These are phyloP conservation scores for Eristalinus sepulchralis DNA, from an alignment of 2,888 invertebrate genomes.

Conservation along the genomic window DNA sequence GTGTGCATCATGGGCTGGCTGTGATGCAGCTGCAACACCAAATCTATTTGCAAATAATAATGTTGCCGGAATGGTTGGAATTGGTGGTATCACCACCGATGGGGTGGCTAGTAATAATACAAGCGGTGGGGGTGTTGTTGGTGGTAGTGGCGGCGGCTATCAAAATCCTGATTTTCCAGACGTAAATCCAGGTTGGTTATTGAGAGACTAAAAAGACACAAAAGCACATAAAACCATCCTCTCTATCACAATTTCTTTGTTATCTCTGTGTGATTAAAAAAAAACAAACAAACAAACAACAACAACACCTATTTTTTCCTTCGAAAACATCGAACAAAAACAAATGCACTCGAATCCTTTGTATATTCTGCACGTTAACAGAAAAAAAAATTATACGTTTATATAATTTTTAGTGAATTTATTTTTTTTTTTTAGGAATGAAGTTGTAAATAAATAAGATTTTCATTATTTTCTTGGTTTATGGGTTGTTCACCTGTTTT, in stretches of 20 bases:
- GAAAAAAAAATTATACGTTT: neutral
- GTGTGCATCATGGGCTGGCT: conserved; percentile 87
- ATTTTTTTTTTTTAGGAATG: neutral
- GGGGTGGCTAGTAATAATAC: conserved; percentile 72
- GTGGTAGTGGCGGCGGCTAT: conserved; percentile 72
- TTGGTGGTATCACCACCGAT: conserved; percentile 33
- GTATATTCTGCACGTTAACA: neutral
- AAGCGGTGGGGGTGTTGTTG: conserved; percentile 47
- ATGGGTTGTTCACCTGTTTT: neutral
- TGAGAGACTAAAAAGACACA: conserved; percentile 25
- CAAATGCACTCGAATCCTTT: neutral
- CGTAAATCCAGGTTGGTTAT: conserved; percentile 83
- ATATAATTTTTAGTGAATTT: neutral
- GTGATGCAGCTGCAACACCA: conserved; percentile 78
- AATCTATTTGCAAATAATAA: conserved; percentile 74
- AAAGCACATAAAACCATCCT: neutral
- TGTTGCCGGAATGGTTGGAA: conserved; percentile 62
- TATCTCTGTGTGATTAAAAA: conserved; percentile 12
- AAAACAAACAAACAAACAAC: neutral
- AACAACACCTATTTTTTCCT: neutral
- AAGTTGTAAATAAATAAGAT: neutral
- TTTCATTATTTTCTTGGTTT: conserved; percentile 6
- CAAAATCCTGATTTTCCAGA: conserved; percentile 80
- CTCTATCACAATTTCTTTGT: neutral
- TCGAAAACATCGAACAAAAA: neutral